Evolutionary conservation across 92 coral and sea anemone species (phyloP), one percentile per base, ranked within the genome.

Genomic region (Epizoanthus scotinus): DNA sequence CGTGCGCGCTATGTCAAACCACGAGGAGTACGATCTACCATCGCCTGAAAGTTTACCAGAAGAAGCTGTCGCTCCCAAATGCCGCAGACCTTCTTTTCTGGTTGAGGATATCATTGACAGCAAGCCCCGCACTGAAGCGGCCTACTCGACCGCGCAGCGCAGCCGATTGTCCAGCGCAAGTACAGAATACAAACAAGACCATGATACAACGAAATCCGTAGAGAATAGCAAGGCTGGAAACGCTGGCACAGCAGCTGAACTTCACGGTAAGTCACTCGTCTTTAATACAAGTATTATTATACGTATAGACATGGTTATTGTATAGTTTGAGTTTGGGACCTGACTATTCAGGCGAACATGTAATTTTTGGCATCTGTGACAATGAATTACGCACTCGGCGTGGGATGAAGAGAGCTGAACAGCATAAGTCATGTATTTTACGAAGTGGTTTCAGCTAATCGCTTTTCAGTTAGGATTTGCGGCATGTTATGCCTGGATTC

Each of bases 81-180:
- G 56, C 8, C 73, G 73, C 14, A 20, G 55, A 9, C 73, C 55
- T 13, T 68, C 73, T 18, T 68, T 68, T 27, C 29, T 38, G 56
- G 73, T 68, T 15, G 73, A 42, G 73, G 73, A 68, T n/a, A 38
- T 68, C 27, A 68, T 68, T 28, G 28, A 68, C 18, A 38, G 13
- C 70, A 64, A 64, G 36, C 36, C 67, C 34, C 67, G 67, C 12
- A 62, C 36, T 14, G 31, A 62, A 25, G 70, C 70, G 40, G 47
- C 21, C 3, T 21, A 31, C 28, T 27, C 70, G 40, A 63, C 67
- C 3, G 67, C 67, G 40, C 67, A 28, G 0, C 26, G 7, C 12
- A 64, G 40, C 2, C 70, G 22, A 29, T 2, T 6, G 44, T 3
- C 40, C 70, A 17, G 31, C 42, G 19, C 70, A 29, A 31, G 36